Base-by-base conservation (phyloP, 2,113 vertebrate species). In the Chaetodon auriga region DNA sequence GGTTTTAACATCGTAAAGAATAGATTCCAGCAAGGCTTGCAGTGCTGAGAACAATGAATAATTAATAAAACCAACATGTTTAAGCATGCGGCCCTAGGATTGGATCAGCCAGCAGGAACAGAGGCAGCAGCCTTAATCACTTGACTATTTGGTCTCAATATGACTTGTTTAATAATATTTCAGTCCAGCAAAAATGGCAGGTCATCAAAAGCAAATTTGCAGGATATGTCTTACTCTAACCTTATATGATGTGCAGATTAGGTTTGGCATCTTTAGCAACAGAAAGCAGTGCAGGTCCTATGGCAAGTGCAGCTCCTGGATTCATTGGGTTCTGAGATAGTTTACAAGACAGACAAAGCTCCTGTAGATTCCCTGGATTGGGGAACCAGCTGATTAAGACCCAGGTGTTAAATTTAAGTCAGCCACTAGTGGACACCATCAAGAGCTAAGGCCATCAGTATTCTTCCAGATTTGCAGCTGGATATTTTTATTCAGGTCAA, bases 1-100 rank as follows among this genome's bases (percentile, higher is more conserved):
- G 23, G 68, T 54, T 78, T 87, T 70, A 75, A 64, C 61, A 38
- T 16, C 55, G 46, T 65, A 65, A 87, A 76, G 71, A 84, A 68
- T 19, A 63, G 62, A 80, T 74, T 87, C 18, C n/a, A 74, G 66
- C 58, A 25, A 60, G 6, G 46, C 55, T 66, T 54, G 69, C 64
- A 51, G 58, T 8, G 21, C 61, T 21, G 55, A 61, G 78, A 71
- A 75, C 45, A 49, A 74, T 83, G 63, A 85, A 87, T 83, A 77
- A 83, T 80, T 60, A 79, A 84, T 83, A 64, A 86, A 81, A 85
- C n/a, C 55, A 84, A 85, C 75, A 53, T 48, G 13, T 75, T 80
- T 60, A 68, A 79, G 84, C 68, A 69, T 35, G 75, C 45, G 0
- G 79, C 63, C 30, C 55, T 5, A 0, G 51, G 66, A 70, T 36